Evolutionary conservation across 2,113 vertebrate species (phyloP), one percentile per base, ranked within the genome.

Genomic region (Nycticebus coucang): DNA sequence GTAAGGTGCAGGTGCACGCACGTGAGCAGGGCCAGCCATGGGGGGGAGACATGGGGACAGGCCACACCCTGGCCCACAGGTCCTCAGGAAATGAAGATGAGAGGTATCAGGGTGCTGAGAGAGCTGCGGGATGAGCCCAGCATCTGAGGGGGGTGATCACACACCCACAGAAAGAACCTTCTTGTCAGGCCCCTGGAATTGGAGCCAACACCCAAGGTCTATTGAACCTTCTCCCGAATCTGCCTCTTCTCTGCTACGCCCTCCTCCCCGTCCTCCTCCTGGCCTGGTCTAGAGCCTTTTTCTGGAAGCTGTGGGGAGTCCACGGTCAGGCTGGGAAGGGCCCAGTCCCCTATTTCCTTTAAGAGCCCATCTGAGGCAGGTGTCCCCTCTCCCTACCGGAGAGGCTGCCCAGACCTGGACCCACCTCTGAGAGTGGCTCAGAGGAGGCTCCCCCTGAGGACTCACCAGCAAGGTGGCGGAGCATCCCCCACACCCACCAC

Each of bases 101-200:
- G 94, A 95, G 83, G 62, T 5, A 1, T 28, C 62, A 64, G 62
- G 24, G 10, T 12, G 10, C 45, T 50, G 24, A 10, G 24, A 21
- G 94, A 87, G 17, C 95, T 93, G 95, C 95, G 15, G 15, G 21
- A 9, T 5, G 1, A 5, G 19, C 50, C 68, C 83, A 68, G 53
- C 8, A 28, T 5, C 11, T 6, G 0, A 96, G 86, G 69, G 87
- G 96, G 41, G 68, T 33, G 80, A 93, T 55, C 7, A 68, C 0
- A 21, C 97, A 85, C 95, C 96, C 94, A 95, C 74, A 83, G 4
- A 90, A 64, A 74, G 94, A 95, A 91, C 90, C 96, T 95, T 96
- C 66, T 83, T 66, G 94, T 91, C 80, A 71, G 22, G 95, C 88
- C 84, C 72, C 94, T 92, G 86, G 91, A 96, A 87, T 84, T 91